These are phyloP conservation scores for Callipepla squamata DNA, from an alignment of 2,113 vertebrate species.

Conservation along the genomic window DNA sequence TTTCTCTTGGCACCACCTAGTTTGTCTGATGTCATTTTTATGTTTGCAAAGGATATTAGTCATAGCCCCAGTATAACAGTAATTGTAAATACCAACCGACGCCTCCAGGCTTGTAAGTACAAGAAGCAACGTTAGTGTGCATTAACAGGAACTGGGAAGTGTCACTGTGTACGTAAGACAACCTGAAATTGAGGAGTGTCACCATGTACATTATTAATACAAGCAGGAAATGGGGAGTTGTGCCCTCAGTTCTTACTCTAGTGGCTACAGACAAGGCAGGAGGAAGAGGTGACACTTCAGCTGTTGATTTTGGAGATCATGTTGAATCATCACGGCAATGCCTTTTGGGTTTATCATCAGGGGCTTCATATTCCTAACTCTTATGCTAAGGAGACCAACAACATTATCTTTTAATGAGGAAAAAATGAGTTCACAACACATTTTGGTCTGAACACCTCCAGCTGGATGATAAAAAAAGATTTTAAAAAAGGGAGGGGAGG, in stretches of 20 bases:
- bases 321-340: neutral
- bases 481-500: neutral
- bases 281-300: neutral
- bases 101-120: neutral
- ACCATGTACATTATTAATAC: neutral
- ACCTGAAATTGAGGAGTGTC: neutral
- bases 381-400: neutral
- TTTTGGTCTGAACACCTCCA: too few species aligned
- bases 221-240: neutral
- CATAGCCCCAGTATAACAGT: neutral
- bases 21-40: neutral
- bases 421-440: neutral
- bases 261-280: neutral
- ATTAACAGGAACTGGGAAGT: neutral
- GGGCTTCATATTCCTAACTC: neutral
- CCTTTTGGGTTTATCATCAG: neutral
- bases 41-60: slow-evolving; percentile 26
- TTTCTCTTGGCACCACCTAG: neutral
- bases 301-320: neutral
- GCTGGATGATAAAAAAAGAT: neutral
- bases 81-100: neutral
- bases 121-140: neutral
- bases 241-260: neutral
- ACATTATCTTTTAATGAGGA: neutral
- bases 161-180: neutral